Evolutionary conservation across 2,888 invertebrate genomes (phyloP).

Genomic region (Melieria crassipennis): DNA sequence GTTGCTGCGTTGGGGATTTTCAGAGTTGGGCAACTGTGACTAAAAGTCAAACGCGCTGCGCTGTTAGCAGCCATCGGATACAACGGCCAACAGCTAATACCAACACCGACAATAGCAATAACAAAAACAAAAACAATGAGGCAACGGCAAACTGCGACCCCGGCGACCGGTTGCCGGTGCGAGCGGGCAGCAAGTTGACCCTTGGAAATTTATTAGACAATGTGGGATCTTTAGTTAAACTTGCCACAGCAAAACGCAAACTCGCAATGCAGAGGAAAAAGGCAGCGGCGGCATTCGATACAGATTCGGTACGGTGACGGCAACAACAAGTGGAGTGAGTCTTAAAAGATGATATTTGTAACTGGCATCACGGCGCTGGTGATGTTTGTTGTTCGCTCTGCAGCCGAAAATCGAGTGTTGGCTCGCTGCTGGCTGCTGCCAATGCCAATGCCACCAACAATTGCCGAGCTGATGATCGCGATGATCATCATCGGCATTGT

Average conservation of each 20-base stretch:
- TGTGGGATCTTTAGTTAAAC: conserved; percentile 6
- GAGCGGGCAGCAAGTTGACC: not conserved
- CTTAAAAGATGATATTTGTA: no score
- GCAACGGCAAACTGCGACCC: no score
- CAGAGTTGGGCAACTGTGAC: conserved; percentile 8
- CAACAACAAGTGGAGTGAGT: no score
- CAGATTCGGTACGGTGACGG: no score
- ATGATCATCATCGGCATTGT: not conserved
- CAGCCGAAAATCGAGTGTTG: no score
- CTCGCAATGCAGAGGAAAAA: not conserved
- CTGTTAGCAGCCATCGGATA: not conserved
- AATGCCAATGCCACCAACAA: not conserved
- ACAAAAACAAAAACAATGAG: conserved; percentile 13
- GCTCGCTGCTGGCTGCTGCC: not conserved
- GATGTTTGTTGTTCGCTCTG: not conserved
- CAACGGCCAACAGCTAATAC: not conserved
- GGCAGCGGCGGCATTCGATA: no score
- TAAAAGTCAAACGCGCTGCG: not conserved
- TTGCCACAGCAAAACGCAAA: not conserved
- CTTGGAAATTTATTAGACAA: not conserved
- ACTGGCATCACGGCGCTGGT: not conserved
- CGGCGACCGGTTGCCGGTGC: no score
- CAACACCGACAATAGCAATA: conserved; percentile 7
- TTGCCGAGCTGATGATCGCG: not conserved
- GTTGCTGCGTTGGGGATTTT: no score